phyloP scores from a whole-genome alignment of 2,113 vertebrate species.

The Salvelinus fontinalis region DNA sequence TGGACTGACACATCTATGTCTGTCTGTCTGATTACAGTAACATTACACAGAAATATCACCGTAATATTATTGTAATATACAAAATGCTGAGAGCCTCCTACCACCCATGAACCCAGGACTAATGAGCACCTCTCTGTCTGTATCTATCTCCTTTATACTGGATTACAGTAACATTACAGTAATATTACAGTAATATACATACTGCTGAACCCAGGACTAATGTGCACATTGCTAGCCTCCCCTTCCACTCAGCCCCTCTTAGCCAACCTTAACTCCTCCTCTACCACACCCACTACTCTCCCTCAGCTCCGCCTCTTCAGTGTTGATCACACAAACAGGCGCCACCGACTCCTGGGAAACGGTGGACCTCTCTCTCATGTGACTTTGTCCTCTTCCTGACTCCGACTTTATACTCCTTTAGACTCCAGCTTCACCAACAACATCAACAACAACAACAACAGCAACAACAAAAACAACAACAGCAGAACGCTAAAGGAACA shows the following conservation, averaged over 20 bases:
- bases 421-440: too few relatives aligned
- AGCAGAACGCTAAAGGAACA: too few relatives aligned
- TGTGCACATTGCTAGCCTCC: slow-evolving; percentile 34
- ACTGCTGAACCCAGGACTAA: slow-evolving; percentile 17
- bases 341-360: background rate
- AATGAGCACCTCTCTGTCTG: background rate
- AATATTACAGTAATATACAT: too few relatives aligned
- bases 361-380: background rate
- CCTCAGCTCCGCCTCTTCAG: background rate
- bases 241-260: slow-evolving; percentile 36
- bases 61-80: background rate
- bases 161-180: slow-evolving; percentile 18
- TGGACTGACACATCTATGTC: slow-evolving; percentile 31
- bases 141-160: slow-evolving; percentile 51
- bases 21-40: slow-evolving; percentile 8
- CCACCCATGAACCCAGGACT: slow-evolving; percentile 23
- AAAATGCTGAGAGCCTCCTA: slow-evolving; percentile 25
- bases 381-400: too few relatives aligned
- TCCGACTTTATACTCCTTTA: too few relatives aligned
- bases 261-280: slow-evolving; percentile 1
- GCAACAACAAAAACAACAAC: too few relatives aligned
- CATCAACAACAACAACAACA: too few relatives aligned
- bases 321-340: background rate
- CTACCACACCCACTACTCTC: background rate
- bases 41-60: background rate